A percentile compares a stretch with the other conserved stretches of the same genome.
phyloP scores from a whole-genome alignment of 2,797 vertebrate species.

The Bovichtus diacanthus region DNA sequence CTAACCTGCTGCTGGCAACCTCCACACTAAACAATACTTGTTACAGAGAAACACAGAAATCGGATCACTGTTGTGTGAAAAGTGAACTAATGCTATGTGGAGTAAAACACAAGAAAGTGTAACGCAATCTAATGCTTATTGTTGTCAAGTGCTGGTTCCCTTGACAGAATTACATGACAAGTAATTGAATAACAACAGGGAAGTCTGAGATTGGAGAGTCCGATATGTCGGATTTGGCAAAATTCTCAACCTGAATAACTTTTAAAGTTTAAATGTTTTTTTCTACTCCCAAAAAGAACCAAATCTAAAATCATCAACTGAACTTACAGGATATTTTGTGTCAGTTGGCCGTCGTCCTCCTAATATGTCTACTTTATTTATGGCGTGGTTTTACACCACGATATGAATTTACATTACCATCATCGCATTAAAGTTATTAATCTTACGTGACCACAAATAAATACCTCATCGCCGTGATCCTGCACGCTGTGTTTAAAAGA shows the following conservation, averaged over 20 bases:
- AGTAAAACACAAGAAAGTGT: constrained; percentile 81
- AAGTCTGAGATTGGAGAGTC: constrained; percentile 32
- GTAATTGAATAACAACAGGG: constrained; percentile 65
- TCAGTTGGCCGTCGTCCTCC: too few species aligned
- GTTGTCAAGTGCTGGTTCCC: constrained; percentile 74
- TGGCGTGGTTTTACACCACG: too few species aligned
- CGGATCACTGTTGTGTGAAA: constrained; percentile 83
- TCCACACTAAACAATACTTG: constrained; percentile 83
- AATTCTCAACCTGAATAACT: constrained; percentile 20
- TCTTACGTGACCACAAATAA: too few species aligned
- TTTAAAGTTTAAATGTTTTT: too few species aligned
- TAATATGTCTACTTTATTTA: too few species aligned
- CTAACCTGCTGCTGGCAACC: constrained; percentile 86
- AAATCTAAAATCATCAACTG: neutral
- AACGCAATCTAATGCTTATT: constrained; percentile 77
- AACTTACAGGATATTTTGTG: neutral
- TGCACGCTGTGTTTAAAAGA: too few species aligned
- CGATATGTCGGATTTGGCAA: constrained; percentile 11
- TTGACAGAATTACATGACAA: constrained; percentile 73
- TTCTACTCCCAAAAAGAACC: too few species aligned
- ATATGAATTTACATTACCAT: too few species aligned
- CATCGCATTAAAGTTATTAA: too few species aligned
- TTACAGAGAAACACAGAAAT: constrained; percentile 82
- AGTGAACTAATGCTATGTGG: constrained; percentile 79
- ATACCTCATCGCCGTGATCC: too few species aligned